A percentile compares a stretch with the other conserved stretches of the same genome.
phyloP scores from a whole-genome alignment of 2,797 vertebrate species.

The Leuciscus waleckii region DNA sequence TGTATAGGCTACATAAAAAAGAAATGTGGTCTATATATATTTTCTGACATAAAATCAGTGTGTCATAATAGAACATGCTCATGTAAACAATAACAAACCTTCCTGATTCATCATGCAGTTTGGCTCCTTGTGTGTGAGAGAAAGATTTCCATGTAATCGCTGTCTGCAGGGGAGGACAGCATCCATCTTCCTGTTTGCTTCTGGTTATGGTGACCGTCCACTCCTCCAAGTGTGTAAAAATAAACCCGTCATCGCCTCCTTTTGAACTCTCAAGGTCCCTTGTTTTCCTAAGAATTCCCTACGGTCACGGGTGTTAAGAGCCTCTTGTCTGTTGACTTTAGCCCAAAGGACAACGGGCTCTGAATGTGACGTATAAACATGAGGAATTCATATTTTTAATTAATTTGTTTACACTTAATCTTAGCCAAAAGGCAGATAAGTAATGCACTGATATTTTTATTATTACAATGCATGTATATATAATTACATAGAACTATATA shows the following conservation, averaged over 20 bases:
- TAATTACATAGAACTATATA: background rate
- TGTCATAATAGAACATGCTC: background rate
- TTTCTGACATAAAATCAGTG: background rate
- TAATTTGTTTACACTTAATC: background rate
- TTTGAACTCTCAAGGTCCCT: constrained; percentile 29
- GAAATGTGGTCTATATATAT: too few species aligned
- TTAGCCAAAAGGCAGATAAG: background rate
- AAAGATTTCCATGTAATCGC: background rate
- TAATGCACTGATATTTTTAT: background rate
- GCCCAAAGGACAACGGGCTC: constrained; percentile 13
- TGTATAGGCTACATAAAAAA: too few species aligned
- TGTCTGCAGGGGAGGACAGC: background rate
- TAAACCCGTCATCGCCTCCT: constrained; percentile 20
- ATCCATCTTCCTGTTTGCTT: constrained; percentile 21
- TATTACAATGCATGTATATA: background rate
- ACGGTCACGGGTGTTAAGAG: constrained; percentile 32
- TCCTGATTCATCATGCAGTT: constrained; percentile 1
- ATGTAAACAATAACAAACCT: constrained; percentile 42
- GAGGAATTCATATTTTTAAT: background rate
- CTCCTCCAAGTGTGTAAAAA: constrained; percentile 20
- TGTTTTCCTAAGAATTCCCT: constrained; percentile 28
- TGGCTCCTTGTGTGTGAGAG: background rate
- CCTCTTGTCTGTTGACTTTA: constrained; percentile 31
- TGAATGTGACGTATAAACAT: background rate
- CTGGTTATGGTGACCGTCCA: constrained; percentile 11